Conservation (phyloP, 2,888 invertebrate genomes). For the Sphinx pinastri region DNA sequence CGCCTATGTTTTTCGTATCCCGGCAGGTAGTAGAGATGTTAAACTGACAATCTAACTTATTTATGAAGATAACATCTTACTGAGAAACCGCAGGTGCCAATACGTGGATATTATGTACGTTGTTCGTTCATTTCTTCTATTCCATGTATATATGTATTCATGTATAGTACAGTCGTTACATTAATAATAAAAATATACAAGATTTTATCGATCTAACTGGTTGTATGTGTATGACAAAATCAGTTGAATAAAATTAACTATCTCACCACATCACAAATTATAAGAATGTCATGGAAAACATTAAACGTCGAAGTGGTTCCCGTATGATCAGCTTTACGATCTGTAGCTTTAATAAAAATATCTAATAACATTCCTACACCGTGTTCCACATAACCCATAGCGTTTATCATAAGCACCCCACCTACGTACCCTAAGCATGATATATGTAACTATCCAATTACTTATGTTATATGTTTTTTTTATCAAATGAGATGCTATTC, state of each 20-base stretch:
- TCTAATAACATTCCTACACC: constrained; percentile 73
- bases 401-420: constrained; percentile 65
- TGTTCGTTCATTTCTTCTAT: too few relatives aligned
- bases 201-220: constrained; percentile 1
- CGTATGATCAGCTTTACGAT: constrained; percentile 69
- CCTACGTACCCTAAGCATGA: constrained; percentile 60
- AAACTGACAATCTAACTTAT: not conserved
- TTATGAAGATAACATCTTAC: constrained; percentile 3
- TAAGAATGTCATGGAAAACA: constrained; percentile 55
- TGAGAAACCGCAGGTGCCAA: not conserved
- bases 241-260: constrained; percentile 42
- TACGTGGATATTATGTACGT: not conserved
- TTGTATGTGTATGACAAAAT: not conserved
- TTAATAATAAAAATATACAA: not conserved
- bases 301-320: constrained; percentile 52
- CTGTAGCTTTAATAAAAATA: constrained; percentile 71
- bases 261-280: constrained; percentile 60
- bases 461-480: constrained; percentile 61
- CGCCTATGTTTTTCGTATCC: not conserved
- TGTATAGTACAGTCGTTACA: too few relatives aligned
- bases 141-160: too few relatives aligned
- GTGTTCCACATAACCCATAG: constrained; percentile 58
- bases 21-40: not conserved
- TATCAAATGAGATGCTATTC: constrained; percentile 51
- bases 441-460: constrained; percentile 70